Evolutionary conservation across 2,113 vertebrate species (phyloP).

Genomic region (Chiloscyllium plagiosum): DNA sequence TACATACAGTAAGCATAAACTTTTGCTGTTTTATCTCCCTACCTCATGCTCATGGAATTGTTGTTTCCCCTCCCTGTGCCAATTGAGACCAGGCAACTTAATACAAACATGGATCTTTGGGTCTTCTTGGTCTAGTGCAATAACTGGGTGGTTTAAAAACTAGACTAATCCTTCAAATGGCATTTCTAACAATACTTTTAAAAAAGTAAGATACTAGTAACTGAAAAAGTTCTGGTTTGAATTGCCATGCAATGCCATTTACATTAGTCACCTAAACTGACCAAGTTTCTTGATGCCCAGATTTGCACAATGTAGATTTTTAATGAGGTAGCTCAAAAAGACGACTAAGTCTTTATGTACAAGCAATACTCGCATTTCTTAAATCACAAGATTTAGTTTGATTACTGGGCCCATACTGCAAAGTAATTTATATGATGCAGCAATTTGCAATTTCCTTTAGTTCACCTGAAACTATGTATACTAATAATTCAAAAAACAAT

Average conservation of each 20-base stretch:
- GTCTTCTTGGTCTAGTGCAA: constrained; percentile 7
- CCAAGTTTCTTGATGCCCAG: background rate
- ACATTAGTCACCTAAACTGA: background rate
- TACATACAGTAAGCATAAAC: background rate
- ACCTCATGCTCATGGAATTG: background rate
- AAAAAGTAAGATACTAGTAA: background rate
- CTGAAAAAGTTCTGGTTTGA: background rate
- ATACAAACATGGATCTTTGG: background rate
- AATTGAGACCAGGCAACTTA: background rate
- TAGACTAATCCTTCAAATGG: background rate
- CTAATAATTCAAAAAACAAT: background rate
- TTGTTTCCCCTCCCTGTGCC: background rate
- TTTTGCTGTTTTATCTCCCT: background rate
- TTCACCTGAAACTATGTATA: background rate
- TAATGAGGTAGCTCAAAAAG: background rate
- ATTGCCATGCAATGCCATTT: background rate
- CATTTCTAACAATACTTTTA: background rate
- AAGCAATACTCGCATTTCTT: background rate
- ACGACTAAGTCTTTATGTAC: background rate
- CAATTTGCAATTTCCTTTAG: background rate
- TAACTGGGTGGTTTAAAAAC: background rate
- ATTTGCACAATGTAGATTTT: background rate
- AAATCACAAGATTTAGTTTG: background rate
- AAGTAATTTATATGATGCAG: background rate
- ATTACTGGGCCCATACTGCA: background rate